Evolutionary conservation across 1,140 invertebrate genomes (phyloP), one percentile per base, ranked within the genome.

Genomic region (Thaumetopoea pityocampa): DNA sequence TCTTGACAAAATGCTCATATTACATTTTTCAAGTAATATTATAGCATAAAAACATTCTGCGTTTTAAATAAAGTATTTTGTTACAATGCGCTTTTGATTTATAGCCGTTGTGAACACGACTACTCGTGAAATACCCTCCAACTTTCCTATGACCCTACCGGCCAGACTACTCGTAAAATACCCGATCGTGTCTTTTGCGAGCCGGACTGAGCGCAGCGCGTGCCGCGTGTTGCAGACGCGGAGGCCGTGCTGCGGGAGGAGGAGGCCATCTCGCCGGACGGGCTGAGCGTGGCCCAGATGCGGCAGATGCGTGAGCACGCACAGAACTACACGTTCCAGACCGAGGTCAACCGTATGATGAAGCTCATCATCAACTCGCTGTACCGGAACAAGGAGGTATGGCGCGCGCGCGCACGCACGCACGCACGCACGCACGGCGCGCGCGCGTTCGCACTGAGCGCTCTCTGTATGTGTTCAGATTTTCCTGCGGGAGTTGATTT

Each of bases 331-430:
- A 90, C 90, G 11, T 99, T 99, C 87, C 96, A 98, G 83, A 96
- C 96, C 1, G 96, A 98, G 86, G 97, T 99, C 5, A 98, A 98
- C 87, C 93, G 98, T 16, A 98, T 99, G 96, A 99, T 99, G 98
- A 99, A 99, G 86, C 89, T 99, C 9, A 99, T 99, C 72, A 99
- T 99, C 67, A 99, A 99, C 86, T 99, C 97, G 0, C 87, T 99
- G 0, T 99, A 99, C 80, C 91, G 96, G 52, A 99, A 99, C 80
- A 99, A 99, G 85, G 98, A 99, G 87, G 92, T 93, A 10, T 8
- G 49, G 7, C 10, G 7, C 5, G 10, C 26, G 5, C 4, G 26
- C 7, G 10, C 4, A 1, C 26, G 3, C 10, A 10, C 4, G 9
- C 9, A 11, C n/a, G n/a, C n/a, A n/a, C n/a, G n/a, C n/a, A n/a